These are phyloP conservation scores for Sebastiscus tertius DNA, from an alignment of 2,797 vertebrate genomes.

Conservation along the genomic window DNA sequence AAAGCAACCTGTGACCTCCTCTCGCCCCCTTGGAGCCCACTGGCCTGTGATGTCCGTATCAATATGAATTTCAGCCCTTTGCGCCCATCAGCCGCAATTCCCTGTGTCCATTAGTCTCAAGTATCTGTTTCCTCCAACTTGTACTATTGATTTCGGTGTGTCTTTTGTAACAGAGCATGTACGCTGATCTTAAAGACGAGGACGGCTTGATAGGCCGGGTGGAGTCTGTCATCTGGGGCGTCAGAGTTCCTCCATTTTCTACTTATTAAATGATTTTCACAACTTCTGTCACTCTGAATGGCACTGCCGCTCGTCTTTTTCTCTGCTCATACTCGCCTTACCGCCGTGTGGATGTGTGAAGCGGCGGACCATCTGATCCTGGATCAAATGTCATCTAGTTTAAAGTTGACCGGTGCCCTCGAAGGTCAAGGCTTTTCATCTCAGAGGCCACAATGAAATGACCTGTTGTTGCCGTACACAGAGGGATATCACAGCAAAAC, in stretches of 20 bases:
- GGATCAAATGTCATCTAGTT: slow-evolving; percentile 32
- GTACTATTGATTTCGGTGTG: slow-evolving; percentile 85
- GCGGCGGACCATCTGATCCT: slow-evolving; percentile 18
- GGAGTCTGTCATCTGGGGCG: slow-evolving; percentile 53
- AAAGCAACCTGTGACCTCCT: slow-evolving; percentile 85
- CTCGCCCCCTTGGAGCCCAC: slow-evolving; percentile 76
- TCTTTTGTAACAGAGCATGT: slow-evolving; percentile 75
- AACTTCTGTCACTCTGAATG: slow-evolving; percentile 33
- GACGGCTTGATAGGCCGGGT: slow-evolving; percentile 36
- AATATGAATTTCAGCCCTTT: slow-evolving; percentile 88
- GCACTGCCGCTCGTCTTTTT: slow-evolving; percentile 4
- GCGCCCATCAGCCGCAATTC: slow-evolving; percentile 83
- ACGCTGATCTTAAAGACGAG: slow-evolving; percentile 75
- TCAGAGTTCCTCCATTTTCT: slow-evolving; percentile 15
- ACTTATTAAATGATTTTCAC: slow-evolving; percentile 42
- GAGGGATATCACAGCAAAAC: slow-evolving; percentile 43
- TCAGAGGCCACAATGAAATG: slow-evolving; percentile 41
- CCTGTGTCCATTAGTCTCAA: slow-evolving; percentile 91
- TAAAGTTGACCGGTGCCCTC: slow-evolving; percentile 33
- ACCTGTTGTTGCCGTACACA: slow-evolving; percentile 57
- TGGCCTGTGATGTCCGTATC: slow-evolving; percentile 84
- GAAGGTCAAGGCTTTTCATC: slow-evolving; percentile 78
- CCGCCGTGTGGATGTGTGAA: neutral
- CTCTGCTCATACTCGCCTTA: slow-evolving; percentile 16
- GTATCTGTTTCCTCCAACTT: slow-evolving; percentile 88